phyloP scores from a whole-genome alignment of 1,140 invertebrate genomes.

The Sipha flava region DNA sequence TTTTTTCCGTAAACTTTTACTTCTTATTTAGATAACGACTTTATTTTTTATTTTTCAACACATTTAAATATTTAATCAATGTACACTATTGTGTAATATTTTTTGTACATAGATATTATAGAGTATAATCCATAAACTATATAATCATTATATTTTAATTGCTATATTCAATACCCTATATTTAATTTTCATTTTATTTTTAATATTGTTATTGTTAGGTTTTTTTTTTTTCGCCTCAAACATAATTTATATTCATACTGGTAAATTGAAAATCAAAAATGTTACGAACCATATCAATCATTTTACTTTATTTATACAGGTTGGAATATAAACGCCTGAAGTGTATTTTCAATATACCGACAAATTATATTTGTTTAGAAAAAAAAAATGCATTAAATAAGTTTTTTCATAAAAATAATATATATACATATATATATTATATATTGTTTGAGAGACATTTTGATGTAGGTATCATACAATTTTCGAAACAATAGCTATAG shows the following conservation, averaged over 20 bases:
- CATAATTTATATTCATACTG: not conserved
- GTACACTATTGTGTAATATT: not conserved
- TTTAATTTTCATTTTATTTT: not conserved
- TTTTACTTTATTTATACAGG: not conserved
- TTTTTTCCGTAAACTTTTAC: not conserved
- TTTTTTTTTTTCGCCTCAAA: not conserved
- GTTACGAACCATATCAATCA: not conserved
- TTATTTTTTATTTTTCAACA: not conserved
- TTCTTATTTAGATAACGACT: not conserved
- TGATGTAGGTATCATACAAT: not conserved
- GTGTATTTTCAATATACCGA: not conserved
- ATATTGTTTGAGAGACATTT: not conserved
- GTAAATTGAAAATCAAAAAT: conserved; percentile 17
- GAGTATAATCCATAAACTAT: not conserved
- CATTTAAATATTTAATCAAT: not conserved
- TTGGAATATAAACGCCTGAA: not conserved
- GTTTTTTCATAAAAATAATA: no score
- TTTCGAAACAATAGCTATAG: not conserved
- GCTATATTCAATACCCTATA: not conserved
- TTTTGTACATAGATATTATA: not conserved
- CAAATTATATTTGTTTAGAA: not conserved
- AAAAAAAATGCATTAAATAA: not conserved
- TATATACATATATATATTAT: no score
- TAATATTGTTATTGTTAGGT: not conserved
- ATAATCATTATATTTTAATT: not conserved